Percentiles rank a stretch among this genome's conserved stretches.
Conservation (phyloP, 53 echinoderm and acorn worm species). For the Hippasteria phrygiana region DNA sequence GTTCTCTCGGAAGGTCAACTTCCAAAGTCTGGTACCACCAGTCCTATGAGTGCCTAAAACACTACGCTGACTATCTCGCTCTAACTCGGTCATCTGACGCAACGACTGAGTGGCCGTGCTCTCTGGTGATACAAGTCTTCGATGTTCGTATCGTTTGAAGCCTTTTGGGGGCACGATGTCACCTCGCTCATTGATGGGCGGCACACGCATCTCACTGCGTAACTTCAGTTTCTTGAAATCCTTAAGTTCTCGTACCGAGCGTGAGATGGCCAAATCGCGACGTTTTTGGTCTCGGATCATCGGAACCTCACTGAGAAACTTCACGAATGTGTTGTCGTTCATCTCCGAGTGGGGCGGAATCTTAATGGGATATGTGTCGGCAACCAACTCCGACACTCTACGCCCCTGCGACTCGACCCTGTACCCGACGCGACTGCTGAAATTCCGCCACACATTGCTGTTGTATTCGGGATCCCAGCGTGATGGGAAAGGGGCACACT, state of each 20-base stretch:
- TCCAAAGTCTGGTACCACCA: constrained; percentile 85
- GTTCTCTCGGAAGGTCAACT: constrained; percentile 87
- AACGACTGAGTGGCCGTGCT: constrained; percentile 72
- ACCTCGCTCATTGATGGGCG: constrained; percentile 77
- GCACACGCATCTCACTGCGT: constrained; percentile 94
- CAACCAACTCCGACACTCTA: constrained; percentile 69
- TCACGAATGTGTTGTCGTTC: constrained; percentile 80
- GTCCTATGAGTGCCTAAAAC: constrained; percentile 78
- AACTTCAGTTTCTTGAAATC: constrained; percentile 91
- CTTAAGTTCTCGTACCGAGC: constrained; percentile 80
- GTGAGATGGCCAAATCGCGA: constrained; percentile 71
- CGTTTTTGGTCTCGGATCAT: constrained; percentile 75
- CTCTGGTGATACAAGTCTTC: constrained; percentile 56
- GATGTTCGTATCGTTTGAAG: constrained; percentile 72
- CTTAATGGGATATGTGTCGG: constrained; percentile 83
- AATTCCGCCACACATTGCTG: constrained; percentile 98
- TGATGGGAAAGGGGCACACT: constrained; percentile 84
- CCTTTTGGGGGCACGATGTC: constrained; percentile 75
- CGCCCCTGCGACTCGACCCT: constrained; percentile 56
- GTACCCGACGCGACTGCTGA: constrained; percentile 76
- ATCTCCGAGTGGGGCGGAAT: constrained; percentile 88
- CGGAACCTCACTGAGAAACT: constrained; percentile 83
- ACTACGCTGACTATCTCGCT: constrained; percentile 81
- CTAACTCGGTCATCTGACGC: constrained; percentile 79
- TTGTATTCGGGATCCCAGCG: constrained; percentile 86